phyloP scores from a whole-genome alignment of 2,888 invertebrate species.

The Globia sparganii region DNA sequence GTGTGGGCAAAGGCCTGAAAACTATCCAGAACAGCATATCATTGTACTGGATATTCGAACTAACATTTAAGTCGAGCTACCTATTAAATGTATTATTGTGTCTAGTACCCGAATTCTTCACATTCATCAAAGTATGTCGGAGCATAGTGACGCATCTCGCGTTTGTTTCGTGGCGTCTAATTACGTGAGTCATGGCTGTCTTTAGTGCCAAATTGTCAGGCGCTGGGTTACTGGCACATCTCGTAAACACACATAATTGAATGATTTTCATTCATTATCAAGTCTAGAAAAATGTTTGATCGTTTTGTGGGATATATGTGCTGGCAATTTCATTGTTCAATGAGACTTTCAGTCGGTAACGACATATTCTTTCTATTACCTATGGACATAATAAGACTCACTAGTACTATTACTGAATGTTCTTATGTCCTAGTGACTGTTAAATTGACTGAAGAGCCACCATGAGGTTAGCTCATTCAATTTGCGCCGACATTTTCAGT shows the following conservation, averaged over 20 bases:
- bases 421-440: not conserved
- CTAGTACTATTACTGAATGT: not conserved
- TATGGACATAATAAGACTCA: too few relatives aligned
- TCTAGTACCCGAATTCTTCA: constrained; percentile 20
- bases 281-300: constrained; percentile 2
- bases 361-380: too few relatives aligned
- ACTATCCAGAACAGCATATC: not conserved
- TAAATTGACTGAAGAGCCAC: not conserved
- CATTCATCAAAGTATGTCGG: constrained; percentile 14
- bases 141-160: constrained; percentile 21
- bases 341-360: not conserved
- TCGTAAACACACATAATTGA: not conserved
- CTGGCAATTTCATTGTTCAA: not conserved
- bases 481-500: not conserved
- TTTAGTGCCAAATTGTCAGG: constrained; percentile 40
- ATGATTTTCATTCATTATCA: constrained; percentile 19
- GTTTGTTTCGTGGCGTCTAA: constrained; percentile 46
- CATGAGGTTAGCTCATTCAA: not conserved
- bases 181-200: constrained; percentile 38
- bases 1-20: not conserved
- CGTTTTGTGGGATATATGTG: not conserved
- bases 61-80: not conserved
- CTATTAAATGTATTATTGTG: not conserved
- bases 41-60: not conserved
- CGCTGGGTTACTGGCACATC: constrained; percentile 33